Evolutionary conservation across 2,797 vertebrate species (phyloP).

Genomic region (Cryptoprocta ferox): DNA sequence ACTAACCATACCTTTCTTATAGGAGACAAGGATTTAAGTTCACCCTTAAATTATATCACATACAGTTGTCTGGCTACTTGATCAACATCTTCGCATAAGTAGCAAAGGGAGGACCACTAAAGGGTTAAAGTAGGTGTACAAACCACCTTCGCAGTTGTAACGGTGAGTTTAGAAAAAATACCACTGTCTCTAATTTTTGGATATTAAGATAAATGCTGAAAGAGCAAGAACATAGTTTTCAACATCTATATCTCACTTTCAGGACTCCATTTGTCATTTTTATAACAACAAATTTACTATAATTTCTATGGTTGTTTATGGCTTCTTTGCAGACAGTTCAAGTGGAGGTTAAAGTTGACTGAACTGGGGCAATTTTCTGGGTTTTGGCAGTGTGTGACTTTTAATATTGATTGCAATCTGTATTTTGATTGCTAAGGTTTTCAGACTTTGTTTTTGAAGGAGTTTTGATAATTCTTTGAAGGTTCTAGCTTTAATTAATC

Average conservation of each 20-base stretch:
- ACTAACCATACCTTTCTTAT: background rate
- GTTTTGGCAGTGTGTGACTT: constrained; percentile 96
- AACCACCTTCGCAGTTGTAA: background rate
- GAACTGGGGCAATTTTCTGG: constrained; percentile 94
- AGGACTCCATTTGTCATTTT: background rate
- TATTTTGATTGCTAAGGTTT: constrained; percentile 97
- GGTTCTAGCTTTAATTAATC: constrained; percentile 95
- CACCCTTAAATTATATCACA: background rate
- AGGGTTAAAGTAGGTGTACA: background rate
- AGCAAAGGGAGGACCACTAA: background rate
- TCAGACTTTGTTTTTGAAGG: constrained; percentile 95
- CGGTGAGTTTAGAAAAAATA: background rate
- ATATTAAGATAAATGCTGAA: constrained; percentile 42
- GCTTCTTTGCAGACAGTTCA: background rate
- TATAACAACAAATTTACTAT: background rate
- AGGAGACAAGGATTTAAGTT: background rate
- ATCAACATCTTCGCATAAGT: background rate
- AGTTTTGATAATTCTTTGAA: constrained; percentile 95
- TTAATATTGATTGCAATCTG: constrained; percentile 95
- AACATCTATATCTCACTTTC: constrained; percentile 6
- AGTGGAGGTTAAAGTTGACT: constrained; percentile 72
- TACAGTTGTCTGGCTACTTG: background rate
- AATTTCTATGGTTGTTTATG: background rate
- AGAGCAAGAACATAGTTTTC: background rate
- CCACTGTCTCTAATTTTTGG: background rate